These are phyloP conservation scores for Eilema depressum DNA, from an alignment of 2,888 invertebrate genomes.

Conservation along the genomic window DNA sequence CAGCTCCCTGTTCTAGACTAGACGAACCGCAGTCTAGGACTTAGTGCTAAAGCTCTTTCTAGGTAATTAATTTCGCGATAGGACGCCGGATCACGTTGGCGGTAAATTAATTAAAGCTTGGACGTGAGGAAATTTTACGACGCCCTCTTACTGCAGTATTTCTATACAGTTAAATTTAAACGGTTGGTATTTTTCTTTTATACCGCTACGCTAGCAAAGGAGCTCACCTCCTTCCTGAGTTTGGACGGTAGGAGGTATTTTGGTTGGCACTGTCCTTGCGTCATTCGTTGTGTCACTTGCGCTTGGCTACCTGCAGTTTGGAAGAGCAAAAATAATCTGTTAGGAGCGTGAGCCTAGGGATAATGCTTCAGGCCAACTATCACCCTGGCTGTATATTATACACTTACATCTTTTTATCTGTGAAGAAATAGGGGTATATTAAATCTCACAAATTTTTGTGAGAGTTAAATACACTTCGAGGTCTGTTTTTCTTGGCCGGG, in stretches of 20 bases:
- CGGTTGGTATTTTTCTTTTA: not conserved
- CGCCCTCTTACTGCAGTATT: conserved; percentile 21
- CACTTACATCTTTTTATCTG: no score
- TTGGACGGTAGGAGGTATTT: no score
- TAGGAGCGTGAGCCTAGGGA: no score
- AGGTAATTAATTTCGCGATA: conserved; percentile 56
- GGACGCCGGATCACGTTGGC: conserved; percentile 43
- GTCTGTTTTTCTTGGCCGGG: not conserved
- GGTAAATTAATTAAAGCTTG: conserved; percentile 51
- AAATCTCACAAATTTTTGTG: no score
- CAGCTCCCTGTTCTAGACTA: conserved; percentile 38
- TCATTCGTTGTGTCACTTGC: no score
- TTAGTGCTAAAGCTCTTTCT: conserved; percentile 56
- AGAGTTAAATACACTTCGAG: no score
- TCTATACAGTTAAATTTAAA: conserved; percentile 12
- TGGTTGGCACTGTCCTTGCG: no score
- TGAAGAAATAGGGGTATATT: no score
- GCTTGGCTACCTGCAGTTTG: no score
- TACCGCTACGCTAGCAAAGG: not conserved
- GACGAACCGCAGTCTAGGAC: conserved; percentile 47
- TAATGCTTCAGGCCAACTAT: no score
- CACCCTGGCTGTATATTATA: no score
- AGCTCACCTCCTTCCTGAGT: not conserved
- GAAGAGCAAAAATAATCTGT: no score
- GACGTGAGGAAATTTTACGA: conserved; percentile 37